Evolutionary conservation across 2,797 vertebrate species (phyloP), one percentile per base, ranked within the genome.

Genomic region (Lepus oiostolus): DNA sequence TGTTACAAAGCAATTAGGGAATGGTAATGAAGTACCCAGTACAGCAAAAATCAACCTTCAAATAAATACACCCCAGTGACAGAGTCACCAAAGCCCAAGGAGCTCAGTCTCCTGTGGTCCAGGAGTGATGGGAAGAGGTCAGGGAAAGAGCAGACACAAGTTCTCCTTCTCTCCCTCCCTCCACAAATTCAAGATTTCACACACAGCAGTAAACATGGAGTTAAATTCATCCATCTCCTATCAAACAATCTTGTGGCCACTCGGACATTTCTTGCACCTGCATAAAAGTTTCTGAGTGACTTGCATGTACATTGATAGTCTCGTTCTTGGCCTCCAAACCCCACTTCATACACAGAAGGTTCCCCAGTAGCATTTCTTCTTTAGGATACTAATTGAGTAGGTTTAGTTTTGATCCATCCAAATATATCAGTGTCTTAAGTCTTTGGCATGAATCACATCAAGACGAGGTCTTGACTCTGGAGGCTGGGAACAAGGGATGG

Each of bases 171-270:
- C 96, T 94, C 85, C 13, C 95, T 62, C 83, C 81, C 42, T 47
- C 72, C 92, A 91, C 94, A 97, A 97, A 97, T 82, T 96, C 98
- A 88, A 95, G 85, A 96, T 98, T 98, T 96, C 93, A 97, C 97
- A 98, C 98, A 65, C 99, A 98, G 98, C 98, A 98, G 98, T 99
- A 98, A 99, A 99, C 98, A 98, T 97, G 98, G 97, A 97, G 96
- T 98, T 99, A 99, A 98, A 99, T 99, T 99, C 98, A 98, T 98
- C 97, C 82, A 98, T 98, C 98, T 98, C 98, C 98, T 98, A 72
- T 87, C 95, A 97, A 97, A 97, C 96, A 97, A 97, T 98, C 98
- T 70, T 90, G 97, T 93, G 95, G 97, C 94, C 95, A 76, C 94
- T 94, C 95, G 95, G 95, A 97, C 95, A 88, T 95, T 95, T 98